Percentiles rank a stretch among this genome's conserved stretches.
Conservation (phyloP, 2,797 vertebrate species). For the Sebastes nivosus region DNA sequence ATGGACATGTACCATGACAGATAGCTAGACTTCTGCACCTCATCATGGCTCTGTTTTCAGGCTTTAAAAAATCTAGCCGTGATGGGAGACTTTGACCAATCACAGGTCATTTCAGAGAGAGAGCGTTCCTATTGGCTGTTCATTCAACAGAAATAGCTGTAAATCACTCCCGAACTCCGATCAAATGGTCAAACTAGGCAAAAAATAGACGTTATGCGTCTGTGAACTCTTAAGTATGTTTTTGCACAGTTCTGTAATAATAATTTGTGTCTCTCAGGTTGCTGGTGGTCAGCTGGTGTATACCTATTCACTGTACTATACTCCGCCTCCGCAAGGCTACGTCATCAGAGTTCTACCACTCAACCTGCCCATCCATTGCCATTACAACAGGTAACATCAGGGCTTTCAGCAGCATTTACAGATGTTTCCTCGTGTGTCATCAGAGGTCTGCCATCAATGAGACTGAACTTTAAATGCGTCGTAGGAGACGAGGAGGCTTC, state of each 20-base stretch:
- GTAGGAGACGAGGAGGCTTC: background rate
- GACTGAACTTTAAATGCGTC: background rate
- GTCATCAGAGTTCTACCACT: slow-evolving; percentile 68
- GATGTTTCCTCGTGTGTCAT: background rate
- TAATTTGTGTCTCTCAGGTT: slow-evolving; percentile 41
- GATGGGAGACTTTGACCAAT: too few species aligned
- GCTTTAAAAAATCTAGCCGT: too few species aligned
- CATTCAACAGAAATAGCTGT: too few species aligned
- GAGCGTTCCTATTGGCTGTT: too few species aligned
- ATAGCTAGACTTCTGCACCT: too few species aligned
- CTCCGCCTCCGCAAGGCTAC: slow-evolving; percentile 45
- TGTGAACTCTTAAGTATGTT: background rate
- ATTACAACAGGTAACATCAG: slow-evolving; percentile 71
- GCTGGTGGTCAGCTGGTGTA: slow-evolving; percentile 70
- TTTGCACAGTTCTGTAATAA: background rate
- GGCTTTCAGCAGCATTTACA: background rate
- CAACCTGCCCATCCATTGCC: slow-evolving; percentile 65
- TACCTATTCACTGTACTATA: slow-evolving; percentile 51
- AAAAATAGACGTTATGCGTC: background rate
- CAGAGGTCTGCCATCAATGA: background rate
- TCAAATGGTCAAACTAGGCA: too few species aligned
- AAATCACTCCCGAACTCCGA: too few species aligned
- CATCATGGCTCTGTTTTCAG: too few species aligned
- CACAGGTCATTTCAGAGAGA: too few species aligned
- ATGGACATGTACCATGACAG: too few species aligned